Conservation (phyloP, 2,888 invertebrate species). For the Stenotaenia linearis region DNA sequence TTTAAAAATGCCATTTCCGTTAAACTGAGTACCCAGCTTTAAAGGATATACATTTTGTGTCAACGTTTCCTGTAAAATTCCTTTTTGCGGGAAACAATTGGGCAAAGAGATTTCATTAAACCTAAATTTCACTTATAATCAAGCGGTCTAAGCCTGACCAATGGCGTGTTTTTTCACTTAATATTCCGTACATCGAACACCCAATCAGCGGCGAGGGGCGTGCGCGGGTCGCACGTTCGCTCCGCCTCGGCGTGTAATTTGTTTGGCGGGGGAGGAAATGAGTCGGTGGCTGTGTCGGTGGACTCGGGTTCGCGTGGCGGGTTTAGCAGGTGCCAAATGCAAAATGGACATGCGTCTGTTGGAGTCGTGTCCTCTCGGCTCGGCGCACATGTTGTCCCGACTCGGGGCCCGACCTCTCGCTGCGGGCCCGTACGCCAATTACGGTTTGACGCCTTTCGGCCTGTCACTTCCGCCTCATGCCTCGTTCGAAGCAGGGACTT, state of each 20-base stretch:
- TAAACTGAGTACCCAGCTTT: background rate
- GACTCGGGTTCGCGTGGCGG: conserved; percentile 4
- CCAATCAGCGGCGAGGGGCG: background rate
- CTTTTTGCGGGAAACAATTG: background rate
- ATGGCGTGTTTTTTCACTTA: background rate
- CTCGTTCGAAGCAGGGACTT: background rate
- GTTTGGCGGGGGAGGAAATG: conserved; percentile 9
- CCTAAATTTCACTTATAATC: conserved; percentile 3
- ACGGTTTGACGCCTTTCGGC: background rate
- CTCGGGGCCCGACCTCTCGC: background rate
- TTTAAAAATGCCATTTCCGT: background rate
- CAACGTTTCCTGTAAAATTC: background rate
- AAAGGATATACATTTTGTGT: background rate
- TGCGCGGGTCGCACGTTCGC: background rate
- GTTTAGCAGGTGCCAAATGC: conserved; percentile 4
- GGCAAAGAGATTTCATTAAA: background rate
- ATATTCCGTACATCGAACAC: background rate
- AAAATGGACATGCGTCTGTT: conserved; percentile 5
- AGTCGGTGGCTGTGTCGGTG: background rate
- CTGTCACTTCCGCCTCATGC: background rate
- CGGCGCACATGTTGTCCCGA: conserved; percentile 4
- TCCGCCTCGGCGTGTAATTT: background rate
- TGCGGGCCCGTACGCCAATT: background rate
- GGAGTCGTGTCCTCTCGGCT: conserved; percentile 9
- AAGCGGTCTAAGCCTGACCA: background rate